A percentile compares a stretch with the other conserved stretches of the same genome.
Conservation (phyloP, 2,113 vertebrate species). For the Bambusicola thoracicus region DNA sequence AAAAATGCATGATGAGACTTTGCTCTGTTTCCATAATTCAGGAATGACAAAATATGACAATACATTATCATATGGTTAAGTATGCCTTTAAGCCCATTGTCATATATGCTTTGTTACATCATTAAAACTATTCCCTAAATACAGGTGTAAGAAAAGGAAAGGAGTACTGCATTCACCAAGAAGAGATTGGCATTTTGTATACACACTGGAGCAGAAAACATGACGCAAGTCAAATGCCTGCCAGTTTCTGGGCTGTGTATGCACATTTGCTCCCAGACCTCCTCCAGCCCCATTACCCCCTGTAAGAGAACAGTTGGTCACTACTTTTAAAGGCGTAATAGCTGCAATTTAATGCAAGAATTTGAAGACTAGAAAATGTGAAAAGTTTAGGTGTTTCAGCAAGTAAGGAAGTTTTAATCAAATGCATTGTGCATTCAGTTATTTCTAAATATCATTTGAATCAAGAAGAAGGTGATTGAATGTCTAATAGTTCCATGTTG, state of each 20-base stretch:
- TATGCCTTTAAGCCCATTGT: background rate
- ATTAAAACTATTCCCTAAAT: background rate
- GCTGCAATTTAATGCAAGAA: background rate
- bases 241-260: background rate
- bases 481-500: background rate
- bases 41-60: background rate
- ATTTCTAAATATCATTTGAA: background rate
- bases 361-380: background rate
- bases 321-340: background rate
- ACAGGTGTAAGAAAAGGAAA: background rate
- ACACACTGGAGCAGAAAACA: background rate
- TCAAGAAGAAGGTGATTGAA: background rate
- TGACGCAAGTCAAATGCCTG: background rate
- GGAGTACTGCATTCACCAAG: background rate
- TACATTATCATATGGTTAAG: background rate
- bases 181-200: background rate
- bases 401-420: background rate
- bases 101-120: background rate
- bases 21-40: conserved; percentile 24
- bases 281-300: background rate
- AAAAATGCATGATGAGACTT: conserved; percentile 48
- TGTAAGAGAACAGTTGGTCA: background rate
- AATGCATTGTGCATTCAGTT: background rate
- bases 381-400: background rate
- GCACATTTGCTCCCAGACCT: background rate